phyloP scores from a whole-genome alignment of 2,888 invertebrate species.

The Dyspetes luteomarginatus region DNA sequence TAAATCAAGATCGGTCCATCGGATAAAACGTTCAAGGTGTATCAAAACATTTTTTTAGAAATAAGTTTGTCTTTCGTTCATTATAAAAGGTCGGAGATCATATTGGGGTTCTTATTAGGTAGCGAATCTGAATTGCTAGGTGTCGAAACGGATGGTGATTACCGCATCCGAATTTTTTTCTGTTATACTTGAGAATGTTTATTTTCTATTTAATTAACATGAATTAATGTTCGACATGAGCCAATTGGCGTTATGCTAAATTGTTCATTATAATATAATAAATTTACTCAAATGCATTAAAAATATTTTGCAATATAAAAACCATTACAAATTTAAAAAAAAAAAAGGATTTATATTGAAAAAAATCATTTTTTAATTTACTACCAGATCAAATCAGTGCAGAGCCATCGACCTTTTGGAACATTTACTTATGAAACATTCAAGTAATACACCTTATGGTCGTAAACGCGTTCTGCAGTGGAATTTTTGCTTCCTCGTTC shows the following conservation, averaged over 20 bases:
- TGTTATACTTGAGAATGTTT: too few relatives aligned
- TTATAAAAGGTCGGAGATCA: conserved; percentile 48
- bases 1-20: conserved; percentile 58
- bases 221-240: too few relatives aligned
- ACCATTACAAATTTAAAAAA: not conserved
- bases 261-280: too few relatives aligned
- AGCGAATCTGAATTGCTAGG: conserved; percentile 30
- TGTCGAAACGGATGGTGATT: conserved; percentile 29
- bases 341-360: not conserved
- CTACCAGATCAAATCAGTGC: not conserved
- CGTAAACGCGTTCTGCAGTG: conserved; percentile 1
- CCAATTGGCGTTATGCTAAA: too few relatives aligned
- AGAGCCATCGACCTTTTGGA: not conserved
- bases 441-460: conserved; percentile 1
- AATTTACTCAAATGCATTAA: not conserved
- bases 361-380: not conserved
- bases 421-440: not conserved
- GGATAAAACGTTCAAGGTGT: conserved; percentile 58
- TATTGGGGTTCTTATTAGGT: conserved; percentile 8
- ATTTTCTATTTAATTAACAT: too few relatives aligned
- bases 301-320: not conserved
- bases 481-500: conserved; percentile 1
- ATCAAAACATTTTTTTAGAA: conserved; percentile 19
- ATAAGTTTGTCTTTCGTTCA: conserved; percentile 23
- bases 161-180: not conserved